These are phyloP conservation scores for Ypsolopha scabrella DNA, from an alignment of 2,888 invertebrate species.

Conservation along the genomic window DNA sequence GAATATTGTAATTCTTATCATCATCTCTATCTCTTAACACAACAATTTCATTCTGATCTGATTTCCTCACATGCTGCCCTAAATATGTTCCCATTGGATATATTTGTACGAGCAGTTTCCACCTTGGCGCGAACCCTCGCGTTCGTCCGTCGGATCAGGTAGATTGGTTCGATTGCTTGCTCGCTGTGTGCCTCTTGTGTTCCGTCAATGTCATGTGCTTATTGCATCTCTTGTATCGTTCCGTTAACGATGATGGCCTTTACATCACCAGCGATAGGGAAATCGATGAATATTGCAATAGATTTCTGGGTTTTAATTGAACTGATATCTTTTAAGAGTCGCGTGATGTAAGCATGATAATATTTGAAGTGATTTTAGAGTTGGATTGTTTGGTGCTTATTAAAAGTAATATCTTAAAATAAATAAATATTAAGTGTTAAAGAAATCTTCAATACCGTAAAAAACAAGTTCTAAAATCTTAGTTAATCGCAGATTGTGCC, in stretches of 20 bases:
- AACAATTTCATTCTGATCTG: conserved; percentile 30
- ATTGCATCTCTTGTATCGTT: conserved; percentile 69
- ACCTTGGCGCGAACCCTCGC: conserved; percentile 71
- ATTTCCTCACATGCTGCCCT: conserved; percentile 67
- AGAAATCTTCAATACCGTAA: not conserved
- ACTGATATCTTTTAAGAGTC: not conserved
- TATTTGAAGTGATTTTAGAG: not conserved
- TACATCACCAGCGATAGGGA: conserved; percentile 39
- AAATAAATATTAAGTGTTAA: not conserved
- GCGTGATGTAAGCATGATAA: not conserved
- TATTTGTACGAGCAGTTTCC: conserved; percentile 51
- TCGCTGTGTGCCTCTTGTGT: conserved; percentile 76
- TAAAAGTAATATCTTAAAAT: not conserved
- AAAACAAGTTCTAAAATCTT: not conserved
- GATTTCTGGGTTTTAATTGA: conserved; percentile 29
- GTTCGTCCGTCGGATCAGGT: conserved; percentile 81
- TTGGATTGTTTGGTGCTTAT: not conserved
- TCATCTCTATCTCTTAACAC: conserved; percentile 3
- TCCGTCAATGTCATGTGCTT: conserved; percentile 75
- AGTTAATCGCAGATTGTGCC: not conserved
- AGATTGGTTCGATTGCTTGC: conserved; percentile 80
- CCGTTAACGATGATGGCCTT: conserved; percentile 18
- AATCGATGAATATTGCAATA: conserved; percentile 47
- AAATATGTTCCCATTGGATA: conserved; percentile 39
- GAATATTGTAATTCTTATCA: conserved; percentile 6